A percentile compares a stretch with the other conserved stretches of the same genome.
phyloP scores from a whole-genome alignment of 2,797 vertebrate species.

The Cuculus canorus region DNA sequence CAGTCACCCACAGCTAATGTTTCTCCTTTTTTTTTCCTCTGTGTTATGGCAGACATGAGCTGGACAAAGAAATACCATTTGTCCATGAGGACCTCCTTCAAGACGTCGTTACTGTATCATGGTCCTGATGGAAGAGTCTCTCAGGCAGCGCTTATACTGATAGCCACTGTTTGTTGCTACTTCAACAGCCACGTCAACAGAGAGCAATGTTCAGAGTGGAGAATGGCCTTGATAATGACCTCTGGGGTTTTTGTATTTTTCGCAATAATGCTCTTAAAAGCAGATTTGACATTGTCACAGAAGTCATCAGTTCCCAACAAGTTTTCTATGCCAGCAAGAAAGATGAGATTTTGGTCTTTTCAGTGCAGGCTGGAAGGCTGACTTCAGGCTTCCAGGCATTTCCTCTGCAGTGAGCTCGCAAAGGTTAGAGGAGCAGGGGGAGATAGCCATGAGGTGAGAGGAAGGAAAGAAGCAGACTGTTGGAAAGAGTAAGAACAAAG shows the following conservation, averaged over 20 bases:
- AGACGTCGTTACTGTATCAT: not conserved
- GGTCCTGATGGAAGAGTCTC: not conserved
- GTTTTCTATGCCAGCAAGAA: not conserved
- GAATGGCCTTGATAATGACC: not conserved
- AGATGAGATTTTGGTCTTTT: not conserved
- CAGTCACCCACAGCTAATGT: not conserved
- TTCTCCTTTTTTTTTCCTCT: not conserved
- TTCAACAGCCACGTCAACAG: not conserved
- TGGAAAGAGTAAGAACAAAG: not conserved
- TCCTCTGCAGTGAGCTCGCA: fast-evolving
- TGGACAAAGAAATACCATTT: not conserved
- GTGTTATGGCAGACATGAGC: not conserved
- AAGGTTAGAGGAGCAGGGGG: not conserved
- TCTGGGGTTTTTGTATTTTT: not conserved
- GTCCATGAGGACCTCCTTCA: not conserved
- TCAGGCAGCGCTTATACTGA: not conserved
- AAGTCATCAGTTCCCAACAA: not conserved
- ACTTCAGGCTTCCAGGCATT: not conserved
- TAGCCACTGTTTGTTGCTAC: not conserved
- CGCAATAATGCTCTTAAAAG: not conserved
- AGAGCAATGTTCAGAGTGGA: not conserved
- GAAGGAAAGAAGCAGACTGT: not conserved
- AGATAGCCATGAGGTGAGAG: not conserved
- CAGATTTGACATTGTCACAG: not conserved
- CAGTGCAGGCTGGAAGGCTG: not conserved